Base-by-base conservation (phyloP, 2,888 invertebrate species). In the Napeogenes inachia region DNA sequence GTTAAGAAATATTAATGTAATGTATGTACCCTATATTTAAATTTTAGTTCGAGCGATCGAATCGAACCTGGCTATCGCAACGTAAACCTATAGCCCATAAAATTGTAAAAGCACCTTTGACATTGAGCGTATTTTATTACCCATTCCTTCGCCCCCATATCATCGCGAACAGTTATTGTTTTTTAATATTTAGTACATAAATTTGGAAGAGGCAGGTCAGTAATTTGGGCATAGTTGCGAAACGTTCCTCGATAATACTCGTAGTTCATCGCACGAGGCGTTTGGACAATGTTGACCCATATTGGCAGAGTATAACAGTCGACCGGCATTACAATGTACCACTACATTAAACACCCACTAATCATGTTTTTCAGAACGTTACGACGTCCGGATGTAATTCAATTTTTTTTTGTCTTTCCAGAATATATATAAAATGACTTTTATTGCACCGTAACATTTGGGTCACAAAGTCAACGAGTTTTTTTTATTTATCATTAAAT, bases 241-340 rank as follows among this genome's bases (percentile, higher is more conserved):
- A 74, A 74, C 67, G 55, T 60, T 63, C 61, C 59, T 46, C 67
- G 63, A 68, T 69, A 69, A 57, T 56, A 64, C 60, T 75, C 72
- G 70, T 78, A 75, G 79, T 76, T 77, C 80, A 79, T 79, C 70
- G 72, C 66, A 64, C 70, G 65, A 62, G 70, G 73, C 72, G 71
- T 74, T 74, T 75, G 75, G 74, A 73, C 73, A 75, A 68, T 75
- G 75, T 75, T 73, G 75, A 75, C 75, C 75, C 74, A 75, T 70
- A 73, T 74, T 61, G 63, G 59, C 45, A 57, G 67, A 60, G 68
- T 63, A 66, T 67, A 68, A 69, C 68, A 63, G 66, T 65, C 64
- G 61, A 64, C 69, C 65, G 68, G 62, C 70, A 75, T 75, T 78
- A 78, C 78, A 74, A 73, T 77, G 74, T 76, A 74, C 74, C 69